These are phyloP conservation scores for Leucoraja erinaceus DNA, from an alignment of 2,113 vertebrate species.

Conservation along the genomic window DNA sequence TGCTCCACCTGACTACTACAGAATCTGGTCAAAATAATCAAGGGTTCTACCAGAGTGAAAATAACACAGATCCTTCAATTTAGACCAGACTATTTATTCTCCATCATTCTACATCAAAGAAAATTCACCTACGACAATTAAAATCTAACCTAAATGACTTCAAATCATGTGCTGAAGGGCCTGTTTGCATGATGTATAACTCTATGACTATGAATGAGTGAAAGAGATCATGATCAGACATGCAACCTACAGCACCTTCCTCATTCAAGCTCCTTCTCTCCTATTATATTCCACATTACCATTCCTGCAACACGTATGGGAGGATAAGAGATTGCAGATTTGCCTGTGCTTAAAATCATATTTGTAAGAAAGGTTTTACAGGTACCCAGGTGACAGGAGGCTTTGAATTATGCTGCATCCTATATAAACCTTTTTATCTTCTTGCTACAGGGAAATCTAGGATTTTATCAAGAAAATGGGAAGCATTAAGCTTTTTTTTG, in stretches of 20 bases:
- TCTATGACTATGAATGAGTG: too few relatives aligned
- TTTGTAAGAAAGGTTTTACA: neutral
- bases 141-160: neutral
- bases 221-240: too few relatives aligned
- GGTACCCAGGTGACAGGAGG: neutral
- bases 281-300: too few relatives aligned
- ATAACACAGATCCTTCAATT: neutral
- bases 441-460: neutral
- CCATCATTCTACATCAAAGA: neutral
- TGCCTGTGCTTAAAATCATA: neutral
- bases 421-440: too few relatives aligned
- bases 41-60: neutral
- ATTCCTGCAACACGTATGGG: too few relatives aligned
- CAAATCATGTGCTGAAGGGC: neutral
- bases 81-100: neutral
- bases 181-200: too few relatives aligned
- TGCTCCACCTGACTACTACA: neutral
- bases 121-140: neutral
- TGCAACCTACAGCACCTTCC: too few relatives aligned
- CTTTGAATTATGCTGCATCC: neutral
- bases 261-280: too few relatives aligned
- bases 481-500: too few relatives aligned
- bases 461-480: too few relatives aligned
- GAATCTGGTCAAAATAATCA: neutral
- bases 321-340: neutral